Percentiles rank a stretch among this genome's conserved stretches.
Evolutionary conservation across 30 jellyfish, hydroid and myxozoan genomes (phyloP).

Genomic region (Hydractinia symbiolongicarpus): DNA sequence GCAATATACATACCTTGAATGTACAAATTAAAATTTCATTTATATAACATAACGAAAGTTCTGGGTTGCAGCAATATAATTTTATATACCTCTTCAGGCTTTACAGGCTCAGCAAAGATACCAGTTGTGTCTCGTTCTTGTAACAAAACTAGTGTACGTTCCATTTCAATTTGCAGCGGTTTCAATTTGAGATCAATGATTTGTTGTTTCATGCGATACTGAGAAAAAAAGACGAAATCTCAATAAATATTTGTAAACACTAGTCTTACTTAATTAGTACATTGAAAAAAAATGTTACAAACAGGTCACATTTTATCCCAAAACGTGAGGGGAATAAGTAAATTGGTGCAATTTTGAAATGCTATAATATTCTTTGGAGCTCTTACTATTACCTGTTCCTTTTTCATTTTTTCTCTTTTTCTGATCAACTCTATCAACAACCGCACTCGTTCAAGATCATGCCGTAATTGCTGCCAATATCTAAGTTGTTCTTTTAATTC

Average conservation of each 20-base stretch:
- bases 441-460: slow-evolving; percentile 91
- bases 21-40: not conserved
- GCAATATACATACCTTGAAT: no score
- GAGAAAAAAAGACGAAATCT: not conserved
- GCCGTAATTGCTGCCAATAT: slow-evolving; percentile 97
- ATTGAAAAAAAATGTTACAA: no score
- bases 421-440: slow-evolving; percentile 76
- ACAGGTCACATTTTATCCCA: no score
- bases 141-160: slow-evolving; percentile 60
- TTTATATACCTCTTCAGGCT: slow-evolving; percentile 68
- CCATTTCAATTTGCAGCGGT: slow-evolving; percentile 72
- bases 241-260: not conserved
- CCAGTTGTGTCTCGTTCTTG: slow-evolving; percentile 81
- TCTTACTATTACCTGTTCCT: slow-evolving; percentile 60
- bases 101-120: slow-evolving; percentile 93
- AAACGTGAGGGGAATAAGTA: no score
- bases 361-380: no score
- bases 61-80: not conserved
- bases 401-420: slow-evolving; percentile 85
- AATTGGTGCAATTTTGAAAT: no score
- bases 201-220: slow-evolving; percentile 87
- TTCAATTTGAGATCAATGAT: slow-evolving; percentile 61
- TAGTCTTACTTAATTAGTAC: no score
- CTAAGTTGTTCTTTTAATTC: slow-evolving; percentile 87
- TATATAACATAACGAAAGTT: not conserved